Evolutionary conservation across 2,113 vertebrate genomes (phyloP).

Genomic region (Macrotis lagotis): DNA sequence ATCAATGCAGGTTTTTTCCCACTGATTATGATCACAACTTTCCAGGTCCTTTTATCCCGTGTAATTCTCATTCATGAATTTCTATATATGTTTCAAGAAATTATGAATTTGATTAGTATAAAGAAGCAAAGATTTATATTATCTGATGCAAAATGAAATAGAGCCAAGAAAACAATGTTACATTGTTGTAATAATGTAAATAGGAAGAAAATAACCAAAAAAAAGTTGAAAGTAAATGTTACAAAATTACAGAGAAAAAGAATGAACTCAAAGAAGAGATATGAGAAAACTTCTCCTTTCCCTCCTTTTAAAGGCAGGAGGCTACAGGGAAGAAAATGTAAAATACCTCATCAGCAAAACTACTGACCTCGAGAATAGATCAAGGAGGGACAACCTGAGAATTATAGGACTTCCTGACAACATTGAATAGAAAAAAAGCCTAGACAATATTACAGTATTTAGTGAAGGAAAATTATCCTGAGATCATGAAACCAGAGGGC

Average conservation of each 20-base stretch:
- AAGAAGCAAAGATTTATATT: not conserved
- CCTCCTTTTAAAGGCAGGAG: not conserved
- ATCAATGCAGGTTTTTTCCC: not conserved
- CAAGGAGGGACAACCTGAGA: too few species aligned
- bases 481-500: too few species aligned
- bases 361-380: too few species aligned
- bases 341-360: too few species aligned
- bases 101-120: not conserved
- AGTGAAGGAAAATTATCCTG: too few species aligned
- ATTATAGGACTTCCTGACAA: too few species aligned
- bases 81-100: not conserved
- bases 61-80: not conserved
- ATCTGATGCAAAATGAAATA: not conserved
- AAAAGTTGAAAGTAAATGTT: not conserved
- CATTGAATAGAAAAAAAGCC: too few species aligned
- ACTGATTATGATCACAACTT: not conserved
- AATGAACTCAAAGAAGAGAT: not conserved
- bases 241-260: not conserved
- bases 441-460: too few species aligned
- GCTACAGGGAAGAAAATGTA: too few species aligned
- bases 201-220: not conserved
- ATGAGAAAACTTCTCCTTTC: not conserved
- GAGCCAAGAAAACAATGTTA: not conserved
- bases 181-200: not conserved
- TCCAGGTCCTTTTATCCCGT: not conserved